These are phyloP conservation scores for Maniola jurtina DNA, from an alignment of 1,140 invertebrate genomes.

Conservation along the genomic window DNA sequence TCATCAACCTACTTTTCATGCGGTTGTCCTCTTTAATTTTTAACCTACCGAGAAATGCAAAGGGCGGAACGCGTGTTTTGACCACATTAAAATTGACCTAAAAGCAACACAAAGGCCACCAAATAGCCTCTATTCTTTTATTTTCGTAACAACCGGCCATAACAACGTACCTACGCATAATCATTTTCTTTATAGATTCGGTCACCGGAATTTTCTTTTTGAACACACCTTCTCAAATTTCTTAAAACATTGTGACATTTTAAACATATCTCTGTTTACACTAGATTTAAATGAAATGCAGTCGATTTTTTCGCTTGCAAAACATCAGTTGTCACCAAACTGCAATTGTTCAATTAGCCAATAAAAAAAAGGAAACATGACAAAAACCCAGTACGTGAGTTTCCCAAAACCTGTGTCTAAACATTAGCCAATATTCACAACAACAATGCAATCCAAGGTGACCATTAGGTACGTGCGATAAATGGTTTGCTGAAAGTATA, in stretches of 20 bases:
- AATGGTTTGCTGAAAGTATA: constrained; percentile 22
- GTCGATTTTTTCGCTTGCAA: too few species aligned
- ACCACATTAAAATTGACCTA: constrained; percentile 1
- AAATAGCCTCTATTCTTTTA: background rate
- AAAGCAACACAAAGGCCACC: background rate
- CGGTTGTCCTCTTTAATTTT: background rate
- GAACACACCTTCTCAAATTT: too few species aligned
- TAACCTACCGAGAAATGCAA: background rate
- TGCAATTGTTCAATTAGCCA: too few species aligned
- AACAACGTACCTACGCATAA: background rate
- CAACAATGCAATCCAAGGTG: background rate
- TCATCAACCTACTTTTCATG: background rate
- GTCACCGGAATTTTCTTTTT: too few species aligned
- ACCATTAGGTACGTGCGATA: constrained; percentile 7
- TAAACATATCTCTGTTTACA: too few species aligned
- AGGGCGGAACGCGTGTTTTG: background rate
- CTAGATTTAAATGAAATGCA: too few species aligned
- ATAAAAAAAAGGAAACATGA: background rate
- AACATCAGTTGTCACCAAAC: too few species aligned
- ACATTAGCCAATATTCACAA: background rate
- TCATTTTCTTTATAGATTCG: too few species aligned
- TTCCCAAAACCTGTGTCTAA: background rate
- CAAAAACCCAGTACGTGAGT: background rate
- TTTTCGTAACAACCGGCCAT: background rate
- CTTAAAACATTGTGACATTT: too few species aligned